phyloP scores from a whole-genome alignment of 2,888 invertebrate genomes.

The Meteorus colon region DNA sequence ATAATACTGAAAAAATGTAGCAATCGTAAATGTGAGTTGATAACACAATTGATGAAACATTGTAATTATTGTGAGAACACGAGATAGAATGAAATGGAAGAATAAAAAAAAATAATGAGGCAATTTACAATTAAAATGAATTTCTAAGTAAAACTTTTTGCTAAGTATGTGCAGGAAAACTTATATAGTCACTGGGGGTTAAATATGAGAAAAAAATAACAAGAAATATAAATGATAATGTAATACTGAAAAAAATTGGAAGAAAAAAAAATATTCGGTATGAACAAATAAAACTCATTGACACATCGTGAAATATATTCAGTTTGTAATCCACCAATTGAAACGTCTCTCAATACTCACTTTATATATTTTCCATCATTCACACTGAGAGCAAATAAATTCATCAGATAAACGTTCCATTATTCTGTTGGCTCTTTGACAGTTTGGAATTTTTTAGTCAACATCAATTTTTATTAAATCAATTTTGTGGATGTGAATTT shows the following conservation, averaged over 20 bases:
- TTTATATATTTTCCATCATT: conserved; percentile 28
- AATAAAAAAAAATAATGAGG: conserved; percentile 30
- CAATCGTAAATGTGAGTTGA: conserved; percentile 14
- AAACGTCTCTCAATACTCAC: conserved; percentile 46
- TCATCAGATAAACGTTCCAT: too few relatives aligned
- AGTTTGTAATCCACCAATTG: conserved; percentile 61
- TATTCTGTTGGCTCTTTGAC: too few relatives aligned
- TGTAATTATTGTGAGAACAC: conserved; percentile 56
- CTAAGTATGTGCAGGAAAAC: conserved; percentile 42
- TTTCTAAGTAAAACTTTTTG: conserved; percentile 53
- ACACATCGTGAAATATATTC: conserved; percentile 56
- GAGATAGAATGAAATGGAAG: conserved; percentile 30
- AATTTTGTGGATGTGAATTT: conserved; percentile 53
- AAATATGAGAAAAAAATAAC: conserved; percentile 47
- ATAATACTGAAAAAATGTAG: conserved; percentile 45
- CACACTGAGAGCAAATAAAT: too few relatives aligned
- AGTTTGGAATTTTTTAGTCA: too few relatives aligned
- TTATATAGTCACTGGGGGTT: conserved; percentile 55
- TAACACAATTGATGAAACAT: conserved; percentile 45
- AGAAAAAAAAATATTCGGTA: conserved; percentile 31
- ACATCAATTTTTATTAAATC: too few relatives aligned
- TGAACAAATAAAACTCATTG: conserved; percentile 58
- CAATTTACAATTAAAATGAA: conserved; percentile 53
- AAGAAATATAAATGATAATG: conserved; percentile 28
- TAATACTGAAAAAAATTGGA: conserved; percentile 25